Base-by-base conservation (phyloP, 2,888 invertebrate genomes). In the Spilarctia lutea region DNA sequence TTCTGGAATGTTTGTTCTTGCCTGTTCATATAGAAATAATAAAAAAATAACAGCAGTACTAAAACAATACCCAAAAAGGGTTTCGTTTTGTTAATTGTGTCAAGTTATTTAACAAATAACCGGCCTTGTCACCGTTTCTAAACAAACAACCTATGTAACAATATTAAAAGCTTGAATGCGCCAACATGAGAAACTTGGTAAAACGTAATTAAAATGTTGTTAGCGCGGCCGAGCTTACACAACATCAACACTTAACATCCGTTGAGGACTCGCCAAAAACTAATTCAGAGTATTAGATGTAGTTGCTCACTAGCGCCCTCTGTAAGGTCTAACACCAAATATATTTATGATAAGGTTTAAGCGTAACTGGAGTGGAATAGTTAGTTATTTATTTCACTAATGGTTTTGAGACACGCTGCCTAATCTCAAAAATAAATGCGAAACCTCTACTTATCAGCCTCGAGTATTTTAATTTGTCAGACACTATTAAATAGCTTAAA, bases 131-230 rank as follows among this genome's bases (percentile, higher is more conserved):
- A 87, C 85, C 86, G 81, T 87, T 88, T 86, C 79, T 79, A 80
- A 87, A 88, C 87, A 86, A 79, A 84, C 84, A 81, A 80, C 80
- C 82, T 82, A 85, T 84, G 81, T 85, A 87, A 87, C 85, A 87
- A 81, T 90, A 89, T 89, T 88, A 89, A 89, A 90, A 88, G 88
- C 89, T 85, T 87, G 86, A 82, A 83, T 86, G 85, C 83, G 84
- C 86, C 81, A 86, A 84, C 87, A 83, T 80, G 85, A 83, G 87
- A 86, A 88, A 88, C 88, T 87, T 86, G 78, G 87, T 88, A 85
- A 87, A 89, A 88, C 85, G 91, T 93, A 93, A 94, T 94, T 93
- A 93, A 93, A 92, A 91, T 85, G 90, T 90, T 92, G 92, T 93
- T 92, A 91, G 90, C 87, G 90, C 87, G 85, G 84, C 89, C 85